Base-by-base conservation (phyloP, 2,888 invertebrate species). In the Amorpha juglandis region DNA sequence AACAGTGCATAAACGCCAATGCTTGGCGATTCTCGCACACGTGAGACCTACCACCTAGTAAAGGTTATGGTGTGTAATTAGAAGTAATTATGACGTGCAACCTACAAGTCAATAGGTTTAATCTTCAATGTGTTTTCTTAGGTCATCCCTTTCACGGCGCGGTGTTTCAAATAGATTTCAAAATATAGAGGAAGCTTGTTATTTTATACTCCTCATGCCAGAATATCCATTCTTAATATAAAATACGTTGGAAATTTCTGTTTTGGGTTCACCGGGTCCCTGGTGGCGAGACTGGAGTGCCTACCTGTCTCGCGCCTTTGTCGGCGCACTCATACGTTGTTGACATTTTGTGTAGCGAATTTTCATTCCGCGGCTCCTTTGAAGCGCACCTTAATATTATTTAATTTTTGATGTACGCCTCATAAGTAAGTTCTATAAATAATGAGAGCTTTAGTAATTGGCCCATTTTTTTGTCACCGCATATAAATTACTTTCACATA, bases 291-390 rank as follows among this genome's bases (percentile, higher is more conserved):
- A 45, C 33, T 35, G 19, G 68, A 79, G 70, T 75, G 67, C 45
- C 38, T 21, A 45, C 51, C 66, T 66, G 69, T 67, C 55, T 67
- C 62, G 9, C 19, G 69, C 81, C 90, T 91, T 92, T 91, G 92
- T 91, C 91, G 91, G 90, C 71, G 68, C 68, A 66, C 69, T 66
- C 62, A 68, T 78, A 79, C 77, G 85, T 83, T 82, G 89, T 86
- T 92, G 92, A 92, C 92, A 92, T 92, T 91, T 92, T 90, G 90
- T 89, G 84, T 88, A 82, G 91, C 90, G 91, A 92, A 91, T 89
- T 90, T 86, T 91, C 92, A 88, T 90, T 83, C 92, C 89, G 92
- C 92, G 92, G 92, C 77, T 70, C 76, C 86, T 92, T 92, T 92
- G 89, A 92, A 79, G 81, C 73, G 72, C 72, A 77, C 79, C 78